phyloP scores from a whole-genome alignment of 2,888 invertebrate species.

The Eustalomyia histrio region DNA sequence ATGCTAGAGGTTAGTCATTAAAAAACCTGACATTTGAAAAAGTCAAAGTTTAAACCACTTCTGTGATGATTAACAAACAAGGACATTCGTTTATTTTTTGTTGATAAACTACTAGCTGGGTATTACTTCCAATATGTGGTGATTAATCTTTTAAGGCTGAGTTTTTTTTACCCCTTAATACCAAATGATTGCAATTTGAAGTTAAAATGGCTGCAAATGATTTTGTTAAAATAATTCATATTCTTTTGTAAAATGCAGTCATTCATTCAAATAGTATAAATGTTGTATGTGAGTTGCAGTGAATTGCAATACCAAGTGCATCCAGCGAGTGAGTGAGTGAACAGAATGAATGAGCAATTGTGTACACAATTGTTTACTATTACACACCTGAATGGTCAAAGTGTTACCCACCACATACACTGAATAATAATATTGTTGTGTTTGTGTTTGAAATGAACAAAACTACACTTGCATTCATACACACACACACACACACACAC shows the following conservation, averaged over 20 bases:
- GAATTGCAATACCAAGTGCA: background rate
- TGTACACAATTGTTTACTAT: constrained; percentile 57
- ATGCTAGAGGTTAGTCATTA: constrained; percentile 56
- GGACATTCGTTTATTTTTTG: background rate
- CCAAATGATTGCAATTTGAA: background rate
- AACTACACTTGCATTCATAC: constrained; percentile 2
- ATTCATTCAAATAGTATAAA: background rate
- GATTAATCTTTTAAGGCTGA: background rate
- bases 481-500: background rate
- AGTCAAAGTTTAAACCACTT: constrained; percentile 35
- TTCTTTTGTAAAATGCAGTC: constrained; percentile 3
- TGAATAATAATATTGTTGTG: constrained; percentile 1
- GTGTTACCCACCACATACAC: constrained; percentile 34
- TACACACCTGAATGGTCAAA: constrained; percentile 64
- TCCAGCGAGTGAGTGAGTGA: constrained; percentile 21
- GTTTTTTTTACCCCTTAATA: background rate
- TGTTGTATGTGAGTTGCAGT: background rate
- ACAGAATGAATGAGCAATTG: constrained; percentile 4
- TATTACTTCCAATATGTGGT: background rate
- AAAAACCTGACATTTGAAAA: constrained; percentile 63
- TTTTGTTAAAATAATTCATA: background rate
- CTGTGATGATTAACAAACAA: background rate
- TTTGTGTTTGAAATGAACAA: constrained; percentile 30
- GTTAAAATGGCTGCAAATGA: background rate
- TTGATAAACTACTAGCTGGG: too few relatives aligned